These are phyloP conservation scores for Noturus placidus DNA, from an alignment of 2,113 vertebrate species.

Conservation along the genomic window DNA sequence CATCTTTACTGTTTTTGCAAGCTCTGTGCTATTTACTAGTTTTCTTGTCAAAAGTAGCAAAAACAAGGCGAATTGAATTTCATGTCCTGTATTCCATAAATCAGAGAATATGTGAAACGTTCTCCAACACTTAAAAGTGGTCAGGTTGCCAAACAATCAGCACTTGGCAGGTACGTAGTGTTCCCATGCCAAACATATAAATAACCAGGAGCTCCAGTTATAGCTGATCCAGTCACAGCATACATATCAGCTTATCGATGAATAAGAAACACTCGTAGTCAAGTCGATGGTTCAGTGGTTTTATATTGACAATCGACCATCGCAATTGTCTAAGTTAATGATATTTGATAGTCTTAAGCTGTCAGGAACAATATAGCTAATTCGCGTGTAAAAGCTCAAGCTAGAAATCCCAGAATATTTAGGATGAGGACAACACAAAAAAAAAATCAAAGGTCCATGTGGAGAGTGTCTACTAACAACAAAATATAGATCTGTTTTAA, in stretches of 20 bases:
- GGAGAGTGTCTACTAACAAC: neutral
- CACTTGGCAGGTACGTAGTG: constrained; percentile 36
- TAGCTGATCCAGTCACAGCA: constrained; percentile 32
- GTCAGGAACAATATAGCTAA: neutral
- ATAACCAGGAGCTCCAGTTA: constrained; percentile 29
- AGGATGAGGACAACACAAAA: neutral
- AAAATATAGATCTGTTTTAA: neutral
- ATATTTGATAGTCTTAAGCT: neutral
- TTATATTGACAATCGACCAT: neutral
- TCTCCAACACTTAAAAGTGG: constrained; percentile 29
- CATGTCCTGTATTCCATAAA: constrained; percentile 13
- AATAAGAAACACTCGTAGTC: neutral
- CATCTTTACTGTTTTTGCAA: neutral
- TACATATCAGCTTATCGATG: constrained; percentile 15
- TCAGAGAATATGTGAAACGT: constrained; percentile 25
- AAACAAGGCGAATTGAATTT: constrained; percentile 12
- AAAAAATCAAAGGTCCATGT: neutral
- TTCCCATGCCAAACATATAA: constrained; percentile 35
- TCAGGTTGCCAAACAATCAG: constrained; percentile 42
- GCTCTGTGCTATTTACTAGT: neutral
- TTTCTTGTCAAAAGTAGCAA: constrained; percentile 20
- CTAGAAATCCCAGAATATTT: neutral
- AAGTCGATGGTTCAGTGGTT: neutral
- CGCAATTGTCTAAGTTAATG: neutral
- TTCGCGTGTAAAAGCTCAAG: neutral